Base-by-base conservation (phyloP, 2,113 vertebrate genomes). In the Seriola dumerili region DNA sequence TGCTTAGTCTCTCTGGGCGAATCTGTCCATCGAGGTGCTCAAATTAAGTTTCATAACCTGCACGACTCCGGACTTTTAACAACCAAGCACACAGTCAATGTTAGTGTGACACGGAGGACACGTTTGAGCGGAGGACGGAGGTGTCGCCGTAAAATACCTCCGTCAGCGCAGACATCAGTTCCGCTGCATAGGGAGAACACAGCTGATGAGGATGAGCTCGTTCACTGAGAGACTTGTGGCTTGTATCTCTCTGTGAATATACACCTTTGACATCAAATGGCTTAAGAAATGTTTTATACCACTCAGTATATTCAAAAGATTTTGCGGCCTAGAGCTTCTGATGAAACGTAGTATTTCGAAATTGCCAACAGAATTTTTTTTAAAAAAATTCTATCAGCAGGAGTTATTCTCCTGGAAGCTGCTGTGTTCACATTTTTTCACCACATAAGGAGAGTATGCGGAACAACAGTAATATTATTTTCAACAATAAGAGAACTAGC, bases 121-220 rank as follows among this genome's bases (percentile, higher is more conserved):
- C 42, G 42, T 85, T 82, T 87, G 12, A 76, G 23, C 9, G 1
- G 4, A 14, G 84, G 72, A 80, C 87, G 0, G 25, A 21, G 2
- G 80, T 80, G 90, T 55, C 19, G 21, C 80, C 1, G 23, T 19
- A 5, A 84, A 88, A 81, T 13, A 25, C 1, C 50, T 85, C 87
- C 87, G 83, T 48, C n/a, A 5, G 25, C 5, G 4, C 46, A 7
- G 0, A 50, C 6, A 48, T 32, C 5, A 2, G 67, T 87, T 90
- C 90, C 90, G 77, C n/a, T 48, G 4, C 1, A 21, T 2, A 3
- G 0, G 4, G 3, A 46, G 4, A 16, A n/a, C 8, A 21, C 21
- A 19, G 14, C 21, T 3, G 21, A 54, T 10, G 19, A 4, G 0
- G 50, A 36, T 36, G 34, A 4, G 34, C 4, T 5, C 34, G 6